Evolutionary conservation across 2,113 vertebrate species (phyloP).

Genomic region (Grus americana): DNA sequence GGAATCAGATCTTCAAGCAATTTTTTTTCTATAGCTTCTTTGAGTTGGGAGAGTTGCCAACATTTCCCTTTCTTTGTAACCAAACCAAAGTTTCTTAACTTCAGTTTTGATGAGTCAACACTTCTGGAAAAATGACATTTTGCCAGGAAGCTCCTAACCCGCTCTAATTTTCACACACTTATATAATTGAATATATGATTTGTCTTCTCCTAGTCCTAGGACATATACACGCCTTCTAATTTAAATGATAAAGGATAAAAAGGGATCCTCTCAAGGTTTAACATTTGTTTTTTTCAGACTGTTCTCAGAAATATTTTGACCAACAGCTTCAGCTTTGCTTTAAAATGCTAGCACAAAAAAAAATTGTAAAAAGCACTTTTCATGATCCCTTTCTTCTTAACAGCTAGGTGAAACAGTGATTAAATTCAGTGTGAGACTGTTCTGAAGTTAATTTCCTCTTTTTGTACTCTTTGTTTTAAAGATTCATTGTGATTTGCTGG

Average conservation of each 20-base stretch:
- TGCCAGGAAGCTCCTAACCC: background rate
- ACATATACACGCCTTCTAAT: background rate
- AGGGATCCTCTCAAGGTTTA: background rate
- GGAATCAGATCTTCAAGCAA: background rate
- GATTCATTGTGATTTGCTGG: background rate
- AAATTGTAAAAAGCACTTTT: background rate
- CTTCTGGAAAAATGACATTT: background rate
- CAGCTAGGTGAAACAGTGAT: background rate
- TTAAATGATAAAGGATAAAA: background rate
- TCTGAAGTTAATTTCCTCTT: slow-evolving; percentile 10
- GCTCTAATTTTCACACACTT: background rate
- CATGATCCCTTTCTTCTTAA: background rate
- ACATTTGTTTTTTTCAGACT: background rate
- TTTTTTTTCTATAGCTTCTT: background rate
- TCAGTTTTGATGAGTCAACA: background rate
- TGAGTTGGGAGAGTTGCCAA: background rate
- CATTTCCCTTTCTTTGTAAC: background rate
- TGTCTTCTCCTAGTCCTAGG: background rate
- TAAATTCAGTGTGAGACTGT: background rate
- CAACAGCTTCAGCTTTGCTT: background rate
- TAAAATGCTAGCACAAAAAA: background rate
- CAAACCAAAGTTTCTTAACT: background rate
- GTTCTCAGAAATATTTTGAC: background rate
- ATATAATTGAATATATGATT: background rate
- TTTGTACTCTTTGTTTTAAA: background rate